Evolutionary conservation across 2,888 invertebrate species (phyloP).

Genomic region (Euzetes globulus): DNA sequence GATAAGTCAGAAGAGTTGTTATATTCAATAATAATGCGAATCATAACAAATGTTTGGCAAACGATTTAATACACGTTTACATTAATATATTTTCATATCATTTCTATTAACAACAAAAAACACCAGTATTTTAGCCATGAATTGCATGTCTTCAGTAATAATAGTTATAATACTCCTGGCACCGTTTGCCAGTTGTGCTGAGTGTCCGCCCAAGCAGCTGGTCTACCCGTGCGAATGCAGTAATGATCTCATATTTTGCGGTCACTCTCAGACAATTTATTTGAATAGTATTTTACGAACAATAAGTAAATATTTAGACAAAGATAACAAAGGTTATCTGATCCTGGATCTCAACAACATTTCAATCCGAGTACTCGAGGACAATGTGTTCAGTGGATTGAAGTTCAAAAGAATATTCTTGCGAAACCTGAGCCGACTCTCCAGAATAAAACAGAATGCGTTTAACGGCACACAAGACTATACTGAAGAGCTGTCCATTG

Average conservation of each 20-base stretch:
- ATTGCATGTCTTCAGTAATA: no score
- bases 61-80: no score
- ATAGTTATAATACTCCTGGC: no score
- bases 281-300: not conserved
- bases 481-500: constrained; percentile 8
- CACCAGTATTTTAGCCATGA: no score
- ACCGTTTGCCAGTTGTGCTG: not conserved
- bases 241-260: constrained; percentile 23
- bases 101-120: no score
- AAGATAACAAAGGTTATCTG: not conserved
- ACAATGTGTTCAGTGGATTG: constrained; percentile 3
- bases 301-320: constrained; percentile 4
- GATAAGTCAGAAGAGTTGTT: no score
- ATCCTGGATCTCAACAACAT: constrained; percentile 3
- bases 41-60: no score
- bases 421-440: not conserved
- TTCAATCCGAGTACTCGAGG: not conserved
- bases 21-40: no score
- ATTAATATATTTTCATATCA: no score
- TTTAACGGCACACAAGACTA: constrained; percentile 21
- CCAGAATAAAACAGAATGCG: not conserved
- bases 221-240: constrained; percentile 18
- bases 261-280: not conserved
- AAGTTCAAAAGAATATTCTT: constrained; percentile 16
- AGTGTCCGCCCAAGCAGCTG: not conserved